These are phyloP conservation scores for Micropterix aruncella DNA, from an alignment of 2,888 invertebrate genomes.

Conservation along the genomic window DNA sequence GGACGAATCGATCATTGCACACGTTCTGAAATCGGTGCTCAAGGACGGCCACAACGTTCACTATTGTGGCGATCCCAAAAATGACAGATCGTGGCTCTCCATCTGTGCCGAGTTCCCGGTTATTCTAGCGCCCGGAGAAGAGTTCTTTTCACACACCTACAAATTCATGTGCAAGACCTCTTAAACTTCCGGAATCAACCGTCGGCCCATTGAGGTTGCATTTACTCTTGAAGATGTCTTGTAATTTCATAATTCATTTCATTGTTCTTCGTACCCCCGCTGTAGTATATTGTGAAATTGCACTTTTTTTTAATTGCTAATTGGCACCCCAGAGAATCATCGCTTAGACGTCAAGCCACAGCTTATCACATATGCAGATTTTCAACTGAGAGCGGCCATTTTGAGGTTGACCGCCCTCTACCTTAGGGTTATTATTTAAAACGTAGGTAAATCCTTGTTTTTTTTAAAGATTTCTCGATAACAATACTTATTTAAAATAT, in stretches of 20 bases:
- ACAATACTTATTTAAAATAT: too few species aligned
- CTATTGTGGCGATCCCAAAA: constrained; percentile 31
- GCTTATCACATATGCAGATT: too few species aligned
- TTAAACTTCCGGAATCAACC: constrained; percentile 50
- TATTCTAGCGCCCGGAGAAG: constrained; percentile 36
- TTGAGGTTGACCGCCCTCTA: too few species aligned
- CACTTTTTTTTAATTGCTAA: too few species aligned
- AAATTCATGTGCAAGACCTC: constrained; percentile 51
- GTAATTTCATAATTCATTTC: neutral
- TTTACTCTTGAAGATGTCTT: constrained; percentile 37
- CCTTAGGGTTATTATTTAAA: too few species aligned
- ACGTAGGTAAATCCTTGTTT: too few species aligned
- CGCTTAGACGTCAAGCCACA: too few species aligned
- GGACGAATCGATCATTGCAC: constrained; percentile 16
- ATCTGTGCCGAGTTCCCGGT: constrained; percentile 42
- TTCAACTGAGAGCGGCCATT: too few species aligned
- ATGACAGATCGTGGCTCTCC: constrained; percentile 21
- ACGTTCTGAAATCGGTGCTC: constrained; percentile 25
- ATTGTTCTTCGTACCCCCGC: neutral
- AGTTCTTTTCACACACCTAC: constrained; percentile 40
- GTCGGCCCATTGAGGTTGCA: constrained; percentile 43
- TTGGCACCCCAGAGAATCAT: too few species aligned
- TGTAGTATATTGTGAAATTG: too few species aligned
- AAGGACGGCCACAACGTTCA: constrained; percentile 22
- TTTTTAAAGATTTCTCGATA: too few species aligned